Evolutionary conservation across 2,113 vertebrate genomes (phyloP), one percentile per base, ranked within the genome.

Genomic region (Echinops telfairi): DNA sequence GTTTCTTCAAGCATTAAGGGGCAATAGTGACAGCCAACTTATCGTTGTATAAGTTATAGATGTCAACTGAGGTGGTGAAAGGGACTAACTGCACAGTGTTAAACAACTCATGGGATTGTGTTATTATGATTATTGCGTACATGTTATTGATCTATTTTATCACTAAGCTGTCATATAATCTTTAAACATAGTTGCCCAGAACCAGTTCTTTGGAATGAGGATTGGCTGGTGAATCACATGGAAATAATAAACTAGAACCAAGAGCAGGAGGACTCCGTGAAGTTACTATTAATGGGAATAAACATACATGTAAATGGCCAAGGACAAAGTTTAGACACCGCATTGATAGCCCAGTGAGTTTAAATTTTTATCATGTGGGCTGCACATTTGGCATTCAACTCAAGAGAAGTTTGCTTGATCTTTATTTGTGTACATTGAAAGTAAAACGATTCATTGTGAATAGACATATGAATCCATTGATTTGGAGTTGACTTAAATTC

Each of bases 11-110:
- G 25, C 62, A 70, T 27, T 70, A 90, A 70, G 79, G 58, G 70
- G 57, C 57, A 92, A 66, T 43, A 80, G 68, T 88, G 47, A 53
- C 64, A 36, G 58, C 4, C 10, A 20, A 43, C 38, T 82, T 79
- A 27, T 81, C 88, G 40, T 91, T 92, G 92, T 36, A 47, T 47
- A 82, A 40, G n/a, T 76, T 68, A 76, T 80, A 40, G 88, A 15
- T 40, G 36, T 38, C 43, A 70, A 79, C 86, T 71, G 70, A 96
- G 80, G 25, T 84, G 2, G 3, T 89, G 81, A n/a, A 25, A 36
- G 10, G 33, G 20, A 84, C 58, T n/a, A 22, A 20, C 60, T 77
- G 3, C 31, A 73, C 29, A n/a, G 70, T 66, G 38, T 80, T 75
- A 29, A 4, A 62, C 6, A 31, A 33, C 27, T 57, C 16, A 31